Conservation (phyloP, 2,888 invertebrate species). For the Deladenus siricidicola region DNA sequence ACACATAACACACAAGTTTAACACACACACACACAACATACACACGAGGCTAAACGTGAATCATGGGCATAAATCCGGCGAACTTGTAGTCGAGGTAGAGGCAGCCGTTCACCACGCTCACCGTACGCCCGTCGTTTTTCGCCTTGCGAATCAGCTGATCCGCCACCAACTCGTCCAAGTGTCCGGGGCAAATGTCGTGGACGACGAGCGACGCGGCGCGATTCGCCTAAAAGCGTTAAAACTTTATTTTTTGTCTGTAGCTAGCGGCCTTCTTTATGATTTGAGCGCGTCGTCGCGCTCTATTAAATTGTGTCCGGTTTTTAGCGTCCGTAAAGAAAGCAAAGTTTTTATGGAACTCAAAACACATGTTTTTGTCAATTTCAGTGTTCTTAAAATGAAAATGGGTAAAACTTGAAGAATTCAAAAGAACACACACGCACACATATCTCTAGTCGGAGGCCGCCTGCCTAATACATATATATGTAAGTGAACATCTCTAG, state of each 20-base stretch:
- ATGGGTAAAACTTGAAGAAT: neutral
- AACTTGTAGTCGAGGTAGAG: constrained; percentile 31
- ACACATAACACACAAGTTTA: too few relatives aligned
- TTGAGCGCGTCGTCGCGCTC: neutral
- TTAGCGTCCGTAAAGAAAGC: too few relatives aligned
- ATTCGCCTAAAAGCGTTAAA: constrained; percentile 14
- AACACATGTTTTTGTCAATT: too few relatives aligned
- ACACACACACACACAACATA: too few relatives aligned
- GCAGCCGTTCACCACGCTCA: constrained; percentile 28
- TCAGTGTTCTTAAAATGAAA: neutral
- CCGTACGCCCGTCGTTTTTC: constrained; percentile 29
- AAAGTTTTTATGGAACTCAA: too few relatives aligned
- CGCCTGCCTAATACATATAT: too few relatives aligned
- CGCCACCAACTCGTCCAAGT: constrained; percentile 17
- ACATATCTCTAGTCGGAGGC: too few relatives aligned
- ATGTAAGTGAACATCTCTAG: too few relatives aligned
- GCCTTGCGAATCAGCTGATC: constrained; percentile 25
- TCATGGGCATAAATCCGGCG: constrained; percentile 25
- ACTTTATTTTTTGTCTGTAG: neutral
- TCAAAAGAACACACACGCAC: neutral
- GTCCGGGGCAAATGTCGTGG: constrained; percentile 10
- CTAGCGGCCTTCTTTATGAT: neutral
- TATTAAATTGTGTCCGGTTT: too few relatives aligned
- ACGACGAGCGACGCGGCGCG: constrained; percentile 18
- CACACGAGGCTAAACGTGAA: too few relatives aligned